These are phyloP conservation scores for Drosophila dunni DNA, from an alignment of 1,140 invertebrate genomes.

Conservation along the genomic window DNA sequence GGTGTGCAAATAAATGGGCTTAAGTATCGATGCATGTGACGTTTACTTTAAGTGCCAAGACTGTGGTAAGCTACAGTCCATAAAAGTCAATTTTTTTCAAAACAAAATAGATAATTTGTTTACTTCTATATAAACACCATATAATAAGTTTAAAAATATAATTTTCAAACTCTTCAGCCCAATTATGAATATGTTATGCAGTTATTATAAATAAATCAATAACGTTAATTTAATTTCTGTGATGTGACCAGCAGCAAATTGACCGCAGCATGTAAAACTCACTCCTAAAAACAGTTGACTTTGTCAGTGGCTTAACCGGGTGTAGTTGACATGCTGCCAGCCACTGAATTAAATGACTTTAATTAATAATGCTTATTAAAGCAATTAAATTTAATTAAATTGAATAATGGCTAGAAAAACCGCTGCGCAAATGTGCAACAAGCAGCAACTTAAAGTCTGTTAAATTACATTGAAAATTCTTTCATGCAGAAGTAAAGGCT, in stretches of 20 bases:
- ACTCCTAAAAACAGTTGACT: conserved; percentile 4
- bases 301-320: conserved; percentile 7
- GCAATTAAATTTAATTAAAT: conserved; percentile 60
- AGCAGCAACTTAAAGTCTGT: conserved; percentile 5
- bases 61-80: neutral
- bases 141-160: neutral
- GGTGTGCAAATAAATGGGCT: conserved; percentile 75
- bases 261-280: conserved; percentile 7
- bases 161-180: neutral
- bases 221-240: conserved; percentile 13
- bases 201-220: neutral
- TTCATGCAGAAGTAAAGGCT: conserved; percentile 22
- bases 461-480: neutral
- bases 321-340: conserved; percentile 18
- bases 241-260: too few species aligned
- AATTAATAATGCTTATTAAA: conserved; percentile 62
- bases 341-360: conserved; percentile 45
- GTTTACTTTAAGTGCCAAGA: conserved; percentile 32
- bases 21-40: conserved; percentile 50
- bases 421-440: conserved; percentile 1
- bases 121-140: too few species aligned
- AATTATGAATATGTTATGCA: neutral
- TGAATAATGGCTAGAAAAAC: conserved; percentile 8
- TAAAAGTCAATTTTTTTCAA: neutral
- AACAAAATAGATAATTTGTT: neutral